Percentiles rank a stretch among this genome's conserved stretches.
Conservation (phyloP, 2,888 invertebrate genomes). For the Operophtera brumata region DNA sequence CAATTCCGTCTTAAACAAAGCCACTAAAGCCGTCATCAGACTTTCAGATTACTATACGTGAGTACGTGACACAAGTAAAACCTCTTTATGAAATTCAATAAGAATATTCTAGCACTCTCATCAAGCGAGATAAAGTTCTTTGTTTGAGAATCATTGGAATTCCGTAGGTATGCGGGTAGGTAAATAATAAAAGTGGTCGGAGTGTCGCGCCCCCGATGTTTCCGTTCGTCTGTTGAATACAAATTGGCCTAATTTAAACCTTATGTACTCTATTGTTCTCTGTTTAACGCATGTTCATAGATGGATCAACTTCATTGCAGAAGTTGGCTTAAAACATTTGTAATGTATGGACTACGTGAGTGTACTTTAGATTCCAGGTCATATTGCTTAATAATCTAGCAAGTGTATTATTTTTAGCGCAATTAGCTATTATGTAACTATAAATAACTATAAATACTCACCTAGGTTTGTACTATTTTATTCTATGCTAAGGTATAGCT, state of each 20-base stretch:
- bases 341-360: not conserved
- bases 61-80: constrained; percentile 25
- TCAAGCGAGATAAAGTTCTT: constrained; percentile 35
- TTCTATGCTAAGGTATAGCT: too few relatives aligned
- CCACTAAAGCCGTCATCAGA: constrained; percentile 14
- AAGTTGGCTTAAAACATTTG: constrained; percentile 13
- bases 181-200: constrained; percentile 57
- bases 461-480: too few relatives aligned
- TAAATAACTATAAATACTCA: too few relatives aligned
- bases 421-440: too few relatives aligned
- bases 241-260: constrained; percentile 59
- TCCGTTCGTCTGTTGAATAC: constrained; percentile 51
- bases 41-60: constrained; percentile 21
- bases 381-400: too few relatives aligned
- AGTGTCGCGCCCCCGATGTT: constrained; percentile 49
- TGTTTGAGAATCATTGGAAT: constrained; percentile 46
- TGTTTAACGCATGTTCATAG: constrained; percentile 25
- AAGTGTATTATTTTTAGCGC: too few relatives aligned
- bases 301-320: constrained; percentile 18
- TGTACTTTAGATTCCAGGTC: too few relatives aligned
- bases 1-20: constrained; percentile 2
- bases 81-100: constrained; percentile 37
- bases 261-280: constrained; percentile 22
- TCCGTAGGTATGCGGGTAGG: constrained; percentile 43
- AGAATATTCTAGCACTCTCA: constrained; percentile 34